Evolutionary conservation across 2,113 vertebrate genomes (phyloP).

Genomic region (Thoracochromis brauschi): DNA sequence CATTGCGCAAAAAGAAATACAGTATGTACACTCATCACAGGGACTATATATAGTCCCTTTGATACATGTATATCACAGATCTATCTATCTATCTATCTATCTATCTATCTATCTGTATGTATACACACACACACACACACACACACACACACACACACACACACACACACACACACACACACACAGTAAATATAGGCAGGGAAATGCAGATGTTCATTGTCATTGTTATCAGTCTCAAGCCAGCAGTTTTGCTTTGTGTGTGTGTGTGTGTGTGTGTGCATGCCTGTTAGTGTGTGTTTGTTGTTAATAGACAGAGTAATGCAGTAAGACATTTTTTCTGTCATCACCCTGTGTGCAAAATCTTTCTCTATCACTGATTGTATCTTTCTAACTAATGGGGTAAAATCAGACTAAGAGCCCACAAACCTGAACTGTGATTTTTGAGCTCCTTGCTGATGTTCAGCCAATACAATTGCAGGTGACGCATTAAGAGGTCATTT

Average conservation of each 20-base stretch:
- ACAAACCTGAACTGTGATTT: neutral
- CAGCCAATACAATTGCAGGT: slow-evolving; percentile 20
- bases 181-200: neutral
- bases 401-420: neutral
- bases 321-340: neutral
- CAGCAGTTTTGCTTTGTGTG: neutral
- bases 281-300: neutral
- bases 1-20: neutral
- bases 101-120: neutral
- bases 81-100: neutral
- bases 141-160: too few species aligned
- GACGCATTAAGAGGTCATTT: slow-evolving; percentile 10
- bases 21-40: neutral
- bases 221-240: neutral
- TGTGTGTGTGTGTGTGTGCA: neutral
- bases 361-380: neutral
- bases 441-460: neutral
- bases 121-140: too few species aligned
- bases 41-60: neutral
- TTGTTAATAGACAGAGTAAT: neutral
- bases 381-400: neutral
- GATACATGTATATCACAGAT: neutral
- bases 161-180: neutral
- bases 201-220: neutral
- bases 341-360: neutral